Conservation (phyloP, 1,140 invertebrate species). For the Lasioglossum baleicum region DNA sequence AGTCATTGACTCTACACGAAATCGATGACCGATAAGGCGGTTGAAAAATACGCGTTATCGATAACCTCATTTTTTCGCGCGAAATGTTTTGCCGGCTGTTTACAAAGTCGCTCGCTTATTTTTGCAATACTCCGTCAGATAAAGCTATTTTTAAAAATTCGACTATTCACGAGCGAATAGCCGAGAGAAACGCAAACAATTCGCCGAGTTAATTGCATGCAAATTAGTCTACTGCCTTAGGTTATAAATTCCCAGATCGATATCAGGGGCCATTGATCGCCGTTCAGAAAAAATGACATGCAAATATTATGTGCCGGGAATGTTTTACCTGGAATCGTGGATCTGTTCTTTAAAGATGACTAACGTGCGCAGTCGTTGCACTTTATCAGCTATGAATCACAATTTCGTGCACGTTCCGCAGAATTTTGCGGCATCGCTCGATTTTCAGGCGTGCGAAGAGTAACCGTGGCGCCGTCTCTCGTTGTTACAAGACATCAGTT, state of each 20-base stretch:
- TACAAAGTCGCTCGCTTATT: too few relatives aligned
- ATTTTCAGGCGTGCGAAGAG: not conserved
- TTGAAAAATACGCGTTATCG: not conserved
- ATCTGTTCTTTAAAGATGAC: not conserved
- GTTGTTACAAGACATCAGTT: not conserved
- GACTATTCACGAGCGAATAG: too few relatives aligned
- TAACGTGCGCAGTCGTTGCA: not conserved
- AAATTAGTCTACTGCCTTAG: not conserved
- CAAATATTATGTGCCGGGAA: not conserved
- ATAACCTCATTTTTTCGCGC: not conserved
- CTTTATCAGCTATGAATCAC: not conserved
- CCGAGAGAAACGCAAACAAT: too few relatives aligned
- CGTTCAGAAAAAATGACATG: not conserved
- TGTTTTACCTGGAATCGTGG: constrained; percentile 5
- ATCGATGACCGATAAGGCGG: not conserved
- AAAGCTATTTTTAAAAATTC: too few relatives aligned
- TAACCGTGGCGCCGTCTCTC: constrained; percentile 19
- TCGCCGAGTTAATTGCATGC: too few relatives aligned
- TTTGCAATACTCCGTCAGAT: too few relatives aligned
- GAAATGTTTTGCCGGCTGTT: not conserved
- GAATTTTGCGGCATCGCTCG: not conserved
- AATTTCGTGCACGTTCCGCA: constrained; percentile 11
- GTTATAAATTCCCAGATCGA: constrained; percentile 19
- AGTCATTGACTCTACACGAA: not conserved
- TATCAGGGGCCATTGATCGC: not conserved